Percentiles rank a stretch among this genome's conserved stretches.
Conservation (phyloP, 1,140 invertebrate genomes). For the Drosophila pallidifrons region DNA sequence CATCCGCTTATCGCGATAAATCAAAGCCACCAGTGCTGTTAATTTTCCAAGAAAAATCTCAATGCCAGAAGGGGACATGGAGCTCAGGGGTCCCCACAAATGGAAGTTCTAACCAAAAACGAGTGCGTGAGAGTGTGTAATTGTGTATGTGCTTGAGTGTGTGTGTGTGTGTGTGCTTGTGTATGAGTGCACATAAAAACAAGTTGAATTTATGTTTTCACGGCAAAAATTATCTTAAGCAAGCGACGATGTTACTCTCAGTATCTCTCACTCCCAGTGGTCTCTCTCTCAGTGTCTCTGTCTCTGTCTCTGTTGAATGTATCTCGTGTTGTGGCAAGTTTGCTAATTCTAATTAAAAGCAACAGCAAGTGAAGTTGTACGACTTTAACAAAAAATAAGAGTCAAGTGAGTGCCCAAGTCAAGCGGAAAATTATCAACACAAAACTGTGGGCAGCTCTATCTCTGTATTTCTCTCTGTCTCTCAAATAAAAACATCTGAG, state of each 20-base stretch:
- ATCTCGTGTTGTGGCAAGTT: slow-evolving; percentile 44
- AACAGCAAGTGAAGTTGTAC: slow-evolving; percentile 63
- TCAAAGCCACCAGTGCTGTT: slow-evolving; percentile 81
- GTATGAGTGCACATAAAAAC: slow-evolving; percentile 61
- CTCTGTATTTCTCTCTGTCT: neutral
- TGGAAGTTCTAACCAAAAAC: slow-evolving; percentile 41
- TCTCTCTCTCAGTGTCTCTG: neutral
- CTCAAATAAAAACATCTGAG: slow-evolving; percentile 43
- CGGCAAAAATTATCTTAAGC: slow-evolving; percentile 68
- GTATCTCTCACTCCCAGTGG: neutral
- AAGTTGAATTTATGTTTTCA: slow-evolving; percentile 81
- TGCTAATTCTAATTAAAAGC: slow-evolving; percentile 78
- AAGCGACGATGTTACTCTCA: slow-evolving; percentile 10
- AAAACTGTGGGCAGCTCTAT: slow-evolving; percentile 34
- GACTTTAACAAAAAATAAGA: slow-evolving; percentile 24
- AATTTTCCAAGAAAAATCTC: slow-evolving; percentile 77
- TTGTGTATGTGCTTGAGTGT: slow-evolving; percentile 23
- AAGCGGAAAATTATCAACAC: slow-evolving; percentile 78
- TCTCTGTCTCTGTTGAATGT: slow-evolving; percentile 6
- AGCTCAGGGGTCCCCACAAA: slow-evolving; percentile 27
- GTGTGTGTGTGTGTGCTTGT: slow-evolving; percentile 35
- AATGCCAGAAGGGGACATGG: slow-evolving; percentile 27
- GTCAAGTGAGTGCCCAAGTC: slow-evolving; percentile 41
- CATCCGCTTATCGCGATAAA: slow-evolving; percentile 80
- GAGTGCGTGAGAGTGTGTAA: slow-evolving; percentile 40